Evolutionary conservation across 1,140 invertebrate genomes (phyloP).

Genomic region (Drosophila teissieri): DNA sequence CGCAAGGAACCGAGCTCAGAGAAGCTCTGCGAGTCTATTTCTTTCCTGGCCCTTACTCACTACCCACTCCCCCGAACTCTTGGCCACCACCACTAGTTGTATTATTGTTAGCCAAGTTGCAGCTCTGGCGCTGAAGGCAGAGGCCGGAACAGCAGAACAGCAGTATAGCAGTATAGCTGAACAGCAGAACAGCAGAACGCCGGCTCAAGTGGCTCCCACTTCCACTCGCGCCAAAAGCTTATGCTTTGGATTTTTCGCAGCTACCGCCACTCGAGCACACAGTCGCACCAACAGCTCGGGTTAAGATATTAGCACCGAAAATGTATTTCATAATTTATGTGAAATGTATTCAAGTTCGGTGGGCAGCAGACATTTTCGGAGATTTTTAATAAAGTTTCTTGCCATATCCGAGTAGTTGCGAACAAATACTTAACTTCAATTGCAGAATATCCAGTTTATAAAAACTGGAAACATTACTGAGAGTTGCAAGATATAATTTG

Average conservation of each 20-base stretch:
- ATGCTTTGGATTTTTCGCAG: slow-evolving; percentile 75
- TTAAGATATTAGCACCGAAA: not conserved
- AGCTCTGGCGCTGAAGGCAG: slow-evolving; percentile 41
- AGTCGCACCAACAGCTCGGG: slow-evolving; percentile 23
- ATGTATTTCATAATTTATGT: no score
- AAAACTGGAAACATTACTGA: no score
- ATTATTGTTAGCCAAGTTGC: slow-evolving; percentile 24
- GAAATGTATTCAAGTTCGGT: no score
- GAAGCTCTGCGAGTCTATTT: slow-evolving; percentile 12
- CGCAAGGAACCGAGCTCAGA: slow-evolving; percentile 19
- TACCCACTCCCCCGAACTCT: slow-evolving; percentile 8
- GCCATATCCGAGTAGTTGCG: no score
- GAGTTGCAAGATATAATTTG: no score
- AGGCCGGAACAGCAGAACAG: slow-evolving; percentile 48
- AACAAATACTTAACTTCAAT: no score
- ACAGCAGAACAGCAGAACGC: slow-evolving; percentile 16
- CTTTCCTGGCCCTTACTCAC: not conserved
- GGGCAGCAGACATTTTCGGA: no score
- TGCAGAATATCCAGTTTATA: no score
- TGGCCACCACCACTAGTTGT: slow-evolving; percentile 9
- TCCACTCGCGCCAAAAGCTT: slow-evolving; percentile 71
- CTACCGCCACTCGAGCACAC: slow-evolving; percentile 81
- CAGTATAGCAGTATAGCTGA: slow-evolving; percentile 5
- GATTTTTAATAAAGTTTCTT: no score
- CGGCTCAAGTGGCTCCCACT: slow-evolving; percentile 40